Evolutionary conservation across 2,797 vertebrate genomes (phyloP).

Genomic region (Bucorvus abyssinicus): DNA sequence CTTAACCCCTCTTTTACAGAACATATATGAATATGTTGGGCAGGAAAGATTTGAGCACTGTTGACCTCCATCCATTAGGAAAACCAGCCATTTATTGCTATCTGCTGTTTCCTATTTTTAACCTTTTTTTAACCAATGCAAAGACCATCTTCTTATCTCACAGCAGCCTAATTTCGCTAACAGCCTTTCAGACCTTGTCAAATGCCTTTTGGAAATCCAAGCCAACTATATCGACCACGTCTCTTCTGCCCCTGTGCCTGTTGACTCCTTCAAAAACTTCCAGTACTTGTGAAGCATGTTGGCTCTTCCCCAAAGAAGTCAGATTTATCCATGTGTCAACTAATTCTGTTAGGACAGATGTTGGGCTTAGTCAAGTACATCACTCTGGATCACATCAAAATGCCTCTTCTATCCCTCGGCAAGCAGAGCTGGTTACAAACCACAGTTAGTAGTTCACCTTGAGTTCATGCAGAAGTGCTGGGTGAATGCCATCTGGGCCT

Average conservation of each 20-base stretch:
- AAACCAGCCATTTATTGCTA: background rate
- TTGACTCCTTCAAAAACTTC: conserved; percentile 38
- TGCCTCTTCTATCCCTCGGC: background rate
- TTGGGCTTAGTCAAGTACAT: background rate
- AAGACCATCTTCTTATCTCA: background rate
- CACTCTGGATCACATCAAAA: conserved; percentile 27
- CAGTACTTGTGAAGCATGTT: conserved; percentile 6
- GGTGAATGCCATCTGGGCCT: background rate
- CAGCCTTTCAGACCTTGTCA: background rate
- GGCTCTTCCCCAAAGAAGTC: conserved; percentile 36
- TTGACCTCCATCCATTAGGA: conserved; percentile 1
- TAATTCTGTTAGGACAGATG: conserved; percentile 49
- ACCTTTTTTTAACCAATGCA: background rate
- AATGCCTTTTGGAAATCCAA: background rate
- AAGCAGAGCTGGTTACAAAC: background rate
- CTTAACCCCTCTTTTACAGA: background rate
- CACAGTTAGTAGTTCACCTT: background rate
- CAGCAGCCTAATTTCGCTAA: background rate
- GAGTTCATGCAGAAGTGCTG: background rate
- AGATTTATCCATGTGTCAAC: background rate
- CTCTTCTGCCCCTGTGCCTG: background rate
- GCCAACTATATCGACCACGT: background rate
- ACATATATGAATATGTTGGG: background rate
- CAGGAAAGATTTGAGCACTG: background rate
- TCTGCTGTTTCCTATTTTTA: background rate